Base-by-base conservation (phyloP, 2,797 vertebrate species). In the Acrocephalus scirpaceus region DNA sequence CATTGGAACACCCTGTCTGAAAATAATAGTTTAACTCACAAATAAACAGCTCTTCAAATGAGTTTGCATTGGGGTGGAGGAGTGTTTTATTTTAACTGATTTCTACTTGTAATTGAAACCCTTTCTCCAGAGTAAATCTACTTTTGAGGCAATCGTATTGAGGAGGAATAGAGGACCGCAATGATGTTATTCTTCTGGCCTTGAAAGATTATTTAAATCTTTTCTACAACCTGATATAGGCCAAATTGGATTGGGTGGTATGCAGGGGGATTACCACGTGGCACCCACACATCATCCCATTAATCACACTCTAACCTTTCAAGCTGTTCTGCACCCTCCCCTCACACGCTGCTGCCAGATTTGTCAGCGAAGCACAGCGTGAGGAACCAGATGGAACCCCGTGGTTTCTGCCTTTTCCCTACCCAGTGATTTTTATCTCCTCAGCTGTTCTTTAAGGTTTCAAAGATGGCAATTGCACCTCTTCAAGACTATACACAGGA, bases 141-240 rank as follows among this genome's bases (percentile, higher is more conserved):
- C 67, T 95, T 95, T 53, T 29, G 56, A 82, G 67, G 76, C 47
- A 92, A 91, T 64, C 42, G 22, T 45, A 61, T 80, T 65, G 95
- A 90, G 61, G 30, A 66, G 58, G 53, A 86, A 79, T 18, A 51
- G 25, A 78, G 11, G 30, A 53, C 36, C 84, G 81, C 53, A 73
- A 45, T 92, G 88, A 85, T 29, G 53, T 88, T 91, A 78, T 71
- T 93, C 73, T 82, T 75, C 69, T 57, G 30, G 66, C 71, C 76
- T 74, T 79, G 65, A 90, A 96, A 94, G 62, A 78, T 91, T 93
- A 90, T 92, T 96, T 90, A 88, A 93, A 89, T 93, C 79, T 90
- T 85, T 90, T 75, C 53, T 81, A 80, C 86, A 86, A 64, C 42
- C 48, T 0, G 29, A 85, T 73, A 34, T 2, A 64, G 71, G 57